Evolutionary conservation across 2,888 invertebrate species (phyloP).

Genomic region (Lycaena phlaeas): DNA sequence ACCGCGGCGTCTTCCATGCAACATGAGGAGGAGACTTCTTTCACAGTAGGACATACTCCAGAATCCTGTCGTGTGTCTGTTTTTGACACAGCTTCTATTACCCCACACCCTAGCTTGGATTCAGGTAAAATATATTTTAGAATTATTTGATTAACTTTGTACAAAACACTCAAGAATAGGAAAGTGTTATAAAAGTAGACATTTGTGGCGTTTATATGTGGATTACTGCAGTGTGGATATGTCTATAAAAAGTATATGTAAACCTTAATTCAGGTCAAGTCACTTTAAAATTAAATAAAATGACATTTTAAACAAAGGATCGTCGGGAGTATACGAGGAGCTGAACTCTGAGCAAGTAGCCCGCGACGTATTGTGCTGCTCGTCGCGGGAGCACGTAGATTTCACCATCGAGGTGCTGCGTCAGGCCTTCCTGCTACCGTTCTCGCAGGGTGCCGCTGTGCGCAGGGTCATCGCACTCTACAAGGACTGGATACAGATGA

Average conservation of each 20-base stretch:
- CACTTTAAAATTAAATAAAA: no score
- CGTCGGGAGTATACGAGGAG: conserved; percentile 36
- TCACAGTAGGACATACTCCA: conserved; percentile 59
- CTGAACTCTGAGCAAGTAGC: conserved; percentile 78
- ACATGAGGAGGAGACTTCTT: conserved; percentile 65
- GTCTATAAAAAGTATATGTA: no score
- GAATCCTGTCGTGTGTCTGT: conserved; percentile 66
- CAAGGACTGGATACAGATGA: conserved; percentile 95
- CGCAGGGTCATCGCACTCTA: conserved; percentile 92
- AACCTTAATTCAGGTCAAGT: no score
- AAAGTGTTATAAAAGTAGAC: no score
- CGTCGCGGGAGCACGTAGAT: conserved; percentile 91
- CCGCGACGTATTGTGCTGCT: conserved; percentile 89
- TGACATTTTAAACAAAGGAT: conserved; percentile 8
- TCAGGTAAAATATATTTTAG: conserved; percentile 64
- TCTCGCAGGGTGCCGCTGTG: conserved; percentile 89
- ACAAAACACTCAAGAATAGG: no score
- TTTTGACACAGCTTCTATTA: conserved; percentile 64
- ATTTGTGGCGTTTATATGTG: no score
- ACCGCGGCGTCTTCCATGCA: conserved; percentile 51
- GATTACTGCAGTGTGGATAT: no score
- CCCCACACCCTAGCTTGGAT: conserved; percentile 75
- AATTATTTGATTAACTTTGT: background rate
- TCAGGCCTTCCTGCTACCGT: conserved; percentile 92
- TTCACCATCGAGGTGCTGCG: conserved; percentile 95